These are phyloP conservation scores for Paralvinella palmiformis DNA, from an alignment of 1,140 invertebrate species.

Conservation along the genomic window DNA sequence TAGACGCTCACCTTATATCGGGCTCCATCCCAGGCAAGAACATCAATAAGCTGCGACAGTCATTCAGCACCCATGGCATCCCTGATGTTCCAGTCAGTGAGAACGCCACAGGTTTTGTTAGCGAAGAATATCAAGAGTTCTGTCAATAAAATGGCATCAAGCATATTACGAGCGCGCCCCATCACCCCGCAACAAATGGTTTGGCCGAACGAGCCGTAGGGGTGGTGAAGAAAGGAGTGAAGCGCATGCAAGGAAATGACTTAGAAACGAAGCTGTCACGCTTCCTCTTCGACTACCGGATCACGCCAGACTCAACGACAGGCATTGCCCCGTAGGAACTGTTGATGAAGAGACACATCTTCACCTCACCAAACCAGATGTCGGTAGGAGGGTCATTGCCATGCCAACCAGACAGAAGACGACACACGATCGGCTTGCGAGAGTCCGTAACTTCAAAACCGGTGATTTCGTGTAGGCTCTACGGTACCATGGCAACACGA, in stretches of 20 bases:
- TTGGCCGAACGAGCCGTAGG: conserved; percentile 21
- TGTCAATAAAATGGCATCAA: conserved; percentile 45
- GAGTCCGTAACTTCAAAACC: too few relatives aligned
- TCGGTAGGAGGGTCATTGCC: too few relatives aligned
- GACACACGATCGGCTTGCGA: too few relatives aligned
- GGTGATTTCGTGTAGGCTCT: too few relatives aligned
- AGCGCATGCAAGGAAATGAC: neutral
- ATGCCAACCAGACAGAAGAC: too few relatives aligned
- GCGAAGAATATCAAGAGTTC: conserved; percentile 4
- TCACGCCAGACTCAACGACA: neutral
- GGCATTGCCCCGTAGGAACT: neutral
- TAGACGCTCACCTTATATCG: neutral
- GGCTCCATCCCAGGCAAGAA: too few relatives aligned
- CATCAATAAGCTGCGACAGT: too few relatives aligned
- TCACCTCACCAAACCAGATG: too few relatives aligned
- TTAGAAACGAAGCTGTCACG: neutral
- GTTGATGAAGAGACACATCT: neutral
- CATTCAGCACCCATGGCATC: conserved; percentile 2
- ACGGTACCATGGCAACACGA: too few relatives aligned
- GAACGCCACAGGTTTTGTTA: conserved; percentile 2
- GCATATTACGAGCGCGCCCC: conserved; percentile 26
- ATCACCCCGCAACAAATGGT: conserved; percentile 33
- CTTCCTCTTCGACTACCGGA: neutral
- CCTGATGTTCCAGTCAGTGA: conserved; percentile 5
- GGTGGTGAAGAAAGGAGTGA: conserved; percentile 7